phyloP scores from a whole-genome alignment of 2,888 invertebrate genomes.

The Tipula confusa region DNA sequence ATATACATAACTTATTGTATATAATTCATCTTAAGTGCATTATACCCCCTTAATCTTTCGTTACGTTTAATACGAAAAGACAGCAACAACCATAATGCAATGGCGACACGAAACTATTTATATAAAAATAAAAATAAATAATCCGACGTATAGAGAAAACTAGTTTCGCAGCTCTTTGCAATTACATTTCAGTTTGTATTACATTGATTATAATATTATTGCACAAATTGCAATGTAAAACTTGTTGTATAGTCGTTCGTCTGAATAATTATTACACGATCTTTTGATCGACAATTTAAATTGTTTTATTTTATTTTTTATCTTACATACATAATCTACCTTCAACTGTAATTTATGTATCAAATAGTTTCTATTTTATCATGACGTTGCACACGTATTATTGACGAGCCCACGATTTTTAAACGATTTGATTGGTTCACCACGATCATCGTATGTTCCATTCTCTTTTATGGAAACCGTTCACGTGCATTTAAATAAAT shows the following conservation, averaged over 20 bases:
- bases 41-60: neutral
- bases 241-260: neutral
- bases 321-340: neutral
- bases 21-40: neutral
- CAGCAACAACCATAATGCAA: neutral
- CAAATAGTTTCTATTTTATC: neutral
- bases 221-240: neutral
- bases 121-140: neutral
- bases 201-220: neutral
- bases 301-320: neutral
- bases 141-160: neutral
- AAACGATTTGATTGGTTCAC: neutral
- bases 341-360: neutral
- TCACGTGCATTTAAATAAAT: neutral
- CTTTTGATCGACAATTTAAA: neutral
- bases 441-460: neutral
- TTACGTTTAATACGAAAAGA: neutral
- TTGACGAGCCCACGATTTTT: neutral
- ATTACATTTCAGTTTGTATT: neutral
- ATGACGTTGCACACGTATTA: neutral
- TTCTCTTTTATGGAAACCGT: neutral
- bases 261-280: neutral
- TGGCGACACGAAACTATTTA: constrained; percentile 4
- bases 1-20: neutral
- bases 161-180: neutral